Evolutionary conservation across 2,797 vertebrate species (phyloP).

Genomic region (Fringilla coelebs): DNA sequence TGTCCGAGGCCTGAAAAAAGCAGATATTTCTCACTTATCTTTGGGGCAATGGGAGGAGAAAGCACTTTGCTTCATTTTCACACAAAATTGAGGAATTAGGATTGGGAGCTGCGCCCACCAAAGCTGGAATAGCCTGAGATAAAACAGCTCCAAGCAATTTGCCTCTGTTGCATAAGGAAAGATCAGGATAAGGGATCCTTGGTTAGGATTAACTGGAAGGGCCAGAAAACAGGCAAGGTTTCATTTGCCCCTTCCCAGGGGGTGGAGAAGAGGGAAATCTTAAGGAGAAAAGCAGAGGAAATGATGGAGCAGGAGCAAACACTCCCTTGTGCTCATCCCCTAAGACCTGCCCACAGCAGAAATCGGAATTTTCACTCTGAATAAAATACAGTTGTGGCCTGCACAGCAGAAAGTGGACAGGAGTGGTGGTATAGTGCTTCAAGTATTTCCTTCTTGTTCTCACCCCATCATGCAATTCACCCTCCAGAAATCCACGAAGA

Average conservation of each 20-base stretch:
- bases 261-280: background rate
- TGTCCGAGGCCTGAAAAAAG: background rate
- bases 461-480: background rate
- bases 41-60: background rate
- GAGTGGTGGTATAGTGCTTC: background rate
- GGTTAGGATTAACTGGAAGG: background rate
- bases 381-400: background rate
- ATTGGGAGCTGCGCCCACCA: background rate
- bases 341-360: background rate
- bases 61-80: background rate
- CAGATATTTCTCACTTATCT: background rate
- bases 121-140: background rate
- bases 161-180: background rate
- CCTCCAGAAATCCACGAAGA: background rate
- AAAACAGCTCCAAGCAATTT: background rate
- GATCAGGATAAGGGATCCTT: background rate
- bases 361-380: background rate
- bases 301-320: background rate
- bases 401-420: background rate
- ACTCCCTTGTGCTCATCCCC: accelerated
- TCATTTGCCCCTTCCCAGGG: background rate
- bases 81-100: background rate
- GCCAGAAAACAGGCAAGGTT: background rate
- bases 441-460: background rate
- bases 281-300: background rate